Conservation (phyloP, 2,113 vertebrate genomes). For the Nerophis ophidion region DNA sequence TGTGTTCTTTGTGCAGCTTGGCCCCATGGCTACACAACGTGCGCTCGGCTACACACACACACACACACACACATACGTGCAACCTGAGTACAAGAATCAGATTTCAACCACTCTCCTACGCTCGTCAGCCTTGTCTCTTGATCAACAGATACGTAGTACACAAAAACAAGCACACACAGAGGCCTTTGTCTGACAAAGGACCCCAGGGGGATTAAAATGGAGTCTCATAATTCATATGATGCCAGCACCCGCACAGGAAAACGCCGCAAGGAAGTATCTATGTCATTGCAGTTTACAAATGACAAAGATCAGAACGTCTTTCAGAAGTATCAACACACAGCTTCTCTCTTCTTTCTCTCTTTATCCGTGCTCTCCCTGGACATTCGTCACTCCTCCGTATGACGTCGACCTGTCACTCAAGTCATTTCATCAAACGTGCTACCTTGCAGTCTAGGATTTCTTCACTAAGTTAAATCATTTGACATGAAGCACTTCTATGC, state of each 20-base stretch:
- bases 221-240: slow-evolving; percentile 36
- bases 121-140: background rate
- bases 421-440: slow-evolving; percentile 24
- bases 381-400: slow-evolving; percentile 13
- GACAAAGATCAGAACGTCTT: slow-evolving; percentile 33
- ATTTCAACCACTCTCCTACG: slow-evolving; percentile 31
- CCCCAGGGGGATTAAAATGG: slow-evolving; percentile 28
- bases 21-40: slow-evolving; percentile 4
- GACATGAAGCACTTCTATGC: slow-evolving; percentile 9
- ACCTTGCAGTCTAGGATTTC: slow-evolving; percentile 28
- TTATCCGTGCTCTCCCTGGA: slow-evolving; percentile 1
- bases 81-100: slow-evolving; percentile 49
- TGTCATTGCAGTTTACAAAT: slow-evolving; percentile 32
- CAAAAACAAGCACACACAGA: slow-evolving; percentile 8
- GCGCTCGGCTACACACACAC: slow-evolving; percentile 14
- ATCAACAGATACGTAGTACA: background rate
- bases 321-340: slow-evolving; percentile 18
- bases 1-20: slow-evolving; percentile 11
- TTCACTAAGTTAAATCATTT: slow-evolving; percentile 41
- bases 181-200: slow-evolving; percentile 23
- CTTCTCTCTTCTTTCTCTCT: slow-evolving; percentile 20
- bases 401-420: slow-evolving; percentile 19
- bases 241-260: slow-evolving; percentile 30
- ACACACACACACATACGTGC: slow-evolving; percentile 18
- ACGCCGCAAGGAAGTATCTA: slow-evolving; percentile 11